Conservation (phyloP, 2,797 vertebrate species). For the Eospalax fontanierii region DNA sequence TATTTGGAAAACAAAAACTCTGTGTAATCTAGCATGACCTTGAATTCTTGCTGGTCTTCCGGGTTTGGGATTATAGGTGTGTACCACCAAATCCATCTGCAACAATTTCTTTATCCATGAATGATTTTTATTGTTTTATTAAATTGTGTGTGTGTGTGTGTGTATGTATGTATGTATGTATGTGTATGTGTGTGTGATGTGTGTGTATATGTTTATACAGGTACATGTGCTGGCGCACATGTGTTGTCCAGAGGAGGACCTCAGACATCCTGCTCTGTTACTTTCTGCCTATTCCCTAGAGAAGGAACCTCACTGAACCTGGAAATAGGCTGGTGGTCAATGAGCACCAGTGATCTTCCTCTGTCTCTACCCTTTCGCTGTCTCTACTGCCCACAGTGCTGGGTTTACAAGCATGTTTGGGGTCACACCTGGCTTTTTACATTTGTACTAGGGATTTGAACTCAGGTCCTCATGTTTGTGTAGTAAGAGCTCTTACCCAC, state of each 20-base stretch:
- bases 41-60: not conserved
- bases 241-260: too few species aligned
- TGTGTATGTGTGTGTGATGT: too few species aligned
- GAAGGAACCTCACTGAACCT: not conserved
- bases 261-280: not conserved
- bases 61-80: not conserved
- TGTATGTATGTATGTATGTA: not conserved
- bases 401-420: not conserved
- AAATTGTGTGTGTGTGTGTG: not conserved
- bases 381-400: not conserved
- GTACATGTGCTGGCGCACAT: not conserved
- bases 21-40: not conserved
- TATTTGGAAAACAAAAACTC: not conserved
- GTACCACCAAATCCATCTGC: not conserved
- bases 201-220: not conserved
- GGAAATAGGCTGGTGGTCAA: not conserved
- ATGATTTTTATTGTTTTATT: slow-evolving; percentile 42
- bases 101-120: slow-evolving; percentile 21
- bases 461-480: not conserved
- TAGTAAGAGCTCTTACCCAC: not conserved
- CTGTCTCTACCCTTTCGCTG: too few species aligned
- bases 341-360: not conserved
- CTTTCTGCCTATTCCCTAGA: not conserved
- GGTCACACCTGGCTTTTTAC: not conserved
- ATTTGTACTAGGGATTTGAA: too few species aligned